Base-by-base conservation (phyloP, 2,113 vertebrate species). In the Heterotilapia buettikoferi region DNA sequence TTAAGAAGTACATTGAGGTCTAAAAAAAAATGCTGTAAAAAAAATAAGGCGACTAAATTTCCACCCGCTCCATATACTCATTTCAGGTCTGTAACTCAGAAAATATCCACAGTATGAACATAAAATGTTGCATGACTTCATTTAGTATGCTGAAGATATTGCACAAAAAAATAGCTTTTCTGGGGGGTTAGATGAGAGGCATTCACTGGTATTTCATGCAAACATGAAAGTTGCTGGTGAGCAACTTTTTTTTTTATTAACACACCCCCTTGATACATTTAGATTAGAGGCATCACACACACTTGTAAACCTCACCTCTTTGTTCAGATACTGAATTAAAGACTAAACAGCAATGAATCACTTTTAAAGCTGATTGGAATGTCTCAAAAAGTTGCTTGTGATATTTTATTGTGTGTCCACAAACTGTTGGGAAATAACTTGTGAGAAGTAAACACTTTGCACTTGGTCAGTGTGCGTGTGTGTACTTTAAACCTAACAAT, bases 401-500 rank as follows among this genome's bases (percentile, higher is more conserved):
- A 86, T 85, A 33, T 87, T 88, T 90, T 88, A 31, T 82, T 86
- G 47, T 90, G 84, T 92, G 83, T 88, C 76, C 78, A 84, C 24
- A 89, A 91, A 82, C 63, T 86, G 83, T 88, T 89, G 84, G 86
- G 85, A 90, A 93, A 84, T 68, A 85, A 90, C 86, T 66, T 93
- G 92, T 94, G 85, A 93, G 84, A 94, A 94, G 88, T 94, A 95
- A 94, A 96, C 90, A 94, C 87, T 94, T 95, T 95, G 90, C 94
- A 96, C 94, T 92, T 13, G 29, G 36, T 53, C 54, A 79, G 40
- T 29, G 68, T 76, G 68, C 1, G 82, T 86, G 76, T 92, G 47
- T 31, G 24, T 90, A 33, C 76, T 89, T 91, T 92, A 83, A 29
- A 43, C 29, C 57, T 85, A 66, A 90, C 45, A 82, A 80, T 54